These are phyloP conservation scores for Erannis defoliaria DNA, from an alignment of 2,888 invertebrate genomes.

Conservation along the genomic window DNA sequence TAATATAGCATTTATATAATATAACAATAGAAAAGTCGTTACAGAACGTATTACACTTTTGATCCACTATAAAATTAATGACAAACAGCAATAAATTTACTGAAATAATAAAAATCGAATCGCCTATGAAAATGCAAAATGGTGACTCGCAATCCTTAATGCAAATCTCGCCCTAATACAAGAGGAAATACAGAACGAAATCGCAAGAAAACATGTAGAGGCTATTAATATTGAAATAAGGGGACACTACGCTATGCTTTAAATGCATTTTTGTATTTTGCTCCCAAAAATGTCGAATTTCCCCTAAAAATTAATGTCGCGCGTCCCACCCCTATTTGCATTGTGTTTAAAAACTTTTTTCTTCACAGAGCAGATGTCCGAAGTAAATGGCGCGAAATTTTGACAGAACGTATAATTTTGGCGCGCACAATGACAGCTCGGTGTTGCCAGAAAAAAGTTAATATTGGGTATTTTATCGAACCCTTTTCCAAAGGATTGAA, in stretches of 20 bases:
- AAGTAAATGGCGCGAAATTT: conserved; percentile 85
- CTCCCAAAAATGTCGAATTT: conserved; percentile 76
- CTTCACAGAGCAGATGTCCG: conserved; percentile 74
- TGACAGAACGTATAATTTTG: conserved; percentile 82
- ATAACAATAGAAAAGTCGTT: conserved; percentile 29
- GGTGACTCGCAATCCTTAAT: conserved; percentile 52
- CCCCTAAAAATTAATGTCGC: conserved; percentile 83
- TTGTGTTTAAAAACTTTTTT: conserved; percentile 79
- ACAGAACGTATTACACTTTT: conserved; percentile 27
- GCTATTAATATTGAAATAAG: conserved; percentile 81
- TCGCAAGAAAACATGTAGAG: conserved; percentile 46
- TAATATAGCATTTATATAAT: too few relatives aligned
- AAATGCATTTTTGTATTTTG: conserved; percentile 81
- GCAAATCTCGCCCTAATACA: conserved; percentile 49
- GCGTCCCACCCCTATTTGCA: conserved; percentile 81
- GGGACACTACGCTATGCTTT: conserved; percentile 80
- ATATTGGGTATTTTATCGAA: conserved; percentile 78
- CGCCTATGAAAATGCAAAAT: conserved; percentile 47
- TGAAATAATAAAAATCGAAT: conserved; percentile 66
- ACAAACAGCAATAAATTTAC: conserved; percentile 52
- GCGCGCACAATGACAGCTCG: conserved; percentile 73
- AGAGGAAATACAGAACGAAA: conserved; percentile 48
- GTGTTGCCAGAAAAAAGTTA: conserved; percentile 69
- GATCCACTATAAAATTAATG: conserved; percentile 35
- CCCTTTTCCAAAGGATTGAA: conserved; percentile 86